Evolutionary conservation across 2,797 vertebrate genomes (phyloP).

Genomic region (Esox lucius): DNA sequence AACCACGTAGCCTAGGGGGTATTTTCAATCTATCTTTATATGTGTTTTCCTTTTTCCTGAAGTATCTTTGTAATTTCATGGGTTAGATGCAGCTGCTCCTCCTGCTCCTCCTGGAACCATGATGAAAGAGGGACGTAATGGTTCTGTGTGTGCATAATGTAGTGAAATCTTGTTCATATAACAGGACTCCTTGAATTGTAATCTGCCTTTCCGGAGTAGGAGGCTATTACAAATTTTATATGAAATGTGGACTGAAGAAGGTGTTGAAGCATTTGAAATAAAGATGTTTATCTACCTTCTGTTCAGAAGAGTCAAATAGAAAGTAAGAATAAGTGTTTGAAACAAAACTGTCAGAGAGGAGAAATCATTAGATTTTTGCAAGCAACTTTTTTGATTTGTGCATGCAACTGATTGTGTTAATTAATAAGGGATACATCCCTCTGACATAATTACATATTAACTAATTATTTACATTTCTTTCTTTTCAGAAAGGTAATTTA

Average conservation of each 20-base stretch:
- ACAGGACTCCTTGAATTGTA: constrained; percentile 76
- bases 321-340: constrained; percentile 51
- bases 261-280: constrained; percentile 68
- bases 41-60: constrained; percentile 28
- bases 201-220: constrained; percentile 73
- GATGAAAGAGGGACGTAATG: constrained; percentile 46
- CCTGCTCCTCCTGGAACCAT: constrained; percentile 44
- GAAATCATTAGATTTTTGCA: constrained; percentile 51
- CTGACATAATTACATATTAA: neutral
- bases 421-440: constrained; percentile 8
- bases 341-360: constrained; percentile 65
- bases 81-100: constrained; percentile 68
- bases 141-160: constrained; percentile 83
- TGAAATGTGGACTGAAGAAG: constrained; percentile 70
- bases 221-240: constrained; percentile 83
- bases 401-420: constrained; percentile 53
- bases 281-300: constrained; percentile 69
- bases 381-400: constrained; percentile 26
- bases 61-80: constrained; percentile 59
- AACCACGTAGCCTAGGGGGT: too few species aligned
- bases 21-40: constrained; percentile 7
- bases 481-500: neutral
- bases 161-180: constrained; percentile 81
- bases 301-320: constrained; percentile 73
- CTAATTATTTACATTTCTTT: neutral